Percentiles rank a stretch among this genome's conserved stretches.
phyloP scores from a whole-genome alignment of 2,797 vertebrate genomes.

The Australoheros facetus region DNA sequence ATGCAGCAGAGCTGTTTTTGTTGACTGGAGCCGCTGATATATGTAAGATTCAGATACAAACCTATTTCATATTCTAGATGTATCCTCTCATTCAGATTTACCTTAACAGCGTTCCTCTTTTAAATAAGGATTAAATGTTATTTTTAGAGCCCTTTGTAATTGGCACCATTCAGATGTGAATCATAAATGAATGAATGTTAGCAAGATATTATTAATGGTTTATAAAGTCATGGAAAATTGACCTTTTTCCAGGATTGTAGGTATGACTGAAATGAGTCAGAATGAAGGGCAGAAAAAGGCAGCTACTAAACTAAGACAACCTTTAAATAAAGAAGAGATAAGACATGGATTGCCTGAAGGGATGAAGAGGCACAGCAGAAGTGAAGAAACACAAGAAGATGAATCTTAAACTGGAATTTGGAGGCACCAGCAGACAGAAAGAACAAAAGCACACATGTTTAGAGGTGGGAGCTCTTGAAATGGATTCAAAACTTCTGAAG shows the following conservation, averaged over 20 bases:
- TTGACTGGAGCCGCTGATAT: constrained; percentile 7
- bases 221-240: constrained; percentile 55
- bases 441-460: constrained; percentile 41
- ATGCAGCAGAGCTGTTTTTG: constrained; percentile 59
- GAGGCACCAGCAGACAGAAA: constrained; percentile 39
- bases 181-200: neutral
- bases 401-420: constrained; percentile 52
- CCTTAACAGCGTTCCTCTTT: constrained; percentile 10
- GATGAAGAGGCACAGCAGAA: constrained; percentile 24
- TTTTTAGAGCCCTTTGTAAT: constrained; percentile 3
- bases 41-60: constrained; percentile 8
- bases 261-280: constrained; percentile 38
- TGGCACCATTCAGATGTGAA: neutral
- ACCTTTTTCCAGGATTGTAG: constrained; percentile 23
- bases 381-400: constrained; percentile 51
- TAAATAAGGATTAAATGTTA: neutral
- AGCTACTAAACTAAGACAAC: constrained; percentile 43
- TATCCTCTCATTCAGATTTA: constrained; percentile 20
- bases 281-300: constrained; percentile 33
- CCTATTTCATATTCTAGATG: constrained; percentile 11
- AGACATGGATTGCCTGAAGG: constrained; percentile 51
- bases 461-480: constrained; percentile 50
- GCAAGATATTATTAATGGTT: constrained; percentile 13
- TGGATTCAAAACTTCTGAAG: constrained; percentile 40
- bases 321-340: constrained; percentile 57